Base-by-base conservation (phyloP, 2,113 vertebrate genomes). In the Strigops habroptila region DNA sequence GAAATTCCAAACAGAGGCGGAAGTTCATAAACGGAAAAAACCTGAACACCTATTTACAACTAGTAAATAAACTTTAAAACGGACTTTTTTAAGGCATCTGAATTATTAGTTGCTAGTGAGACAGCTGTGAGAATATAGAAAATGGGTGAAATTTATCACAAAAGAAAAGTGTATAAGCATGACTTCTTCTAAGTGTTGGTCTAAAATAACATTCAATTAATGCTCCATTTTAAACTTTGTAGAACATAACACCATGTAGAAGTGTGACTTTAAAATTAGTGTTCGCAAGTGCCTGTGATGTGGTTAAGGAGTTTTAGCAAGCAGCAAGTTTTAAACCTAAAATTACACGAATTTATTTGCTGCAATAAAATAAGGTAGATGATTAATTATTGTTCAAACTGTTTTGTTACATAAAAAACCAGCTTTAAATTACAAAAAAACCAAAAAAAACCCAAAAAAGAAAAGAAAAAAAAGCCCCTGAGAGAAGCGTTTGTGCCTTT, bases 231-330 rank as follows among this genome's bases (percentile, higher is more conserved):
- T 60, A 95, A 97, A 93, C 91, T 95, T 95, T 95, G 67, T 88
- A 95, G 91, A 95, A 96, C 96, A 94, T 96, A 93, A 96, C 98
- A 97, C 96, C 67, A 69, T 1, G 28, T 15, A 59, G 73, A 97
- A 92, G 96, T 97, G 97, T 96, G 96, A 97, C 83, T 97, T 97
- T 90, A 93, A 93, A 95, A 97, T 98, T 95, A 96, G 90, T 88
- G 82, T 96, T 95, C 86, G 80, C 49, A 96, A 97, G 92, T 88
- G 91, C 80, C 69, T 97, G 90, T 96, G 95, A 97, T 78, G 90
- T 90, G 96, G 93, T 96, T 96, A 93, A 97, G 68, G 94, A 90
- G 80, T 87, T 96, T 97, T 94, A 95, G 87, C 93, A 96, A 95
- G 69, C 70, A 30, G 49, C 59, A 82, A 68, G 82, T 80, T 95